Evolutionary conservation across 2,888 invertebrate species (phyloP).

Genomic region (Aleiodes alternator): DNA sequence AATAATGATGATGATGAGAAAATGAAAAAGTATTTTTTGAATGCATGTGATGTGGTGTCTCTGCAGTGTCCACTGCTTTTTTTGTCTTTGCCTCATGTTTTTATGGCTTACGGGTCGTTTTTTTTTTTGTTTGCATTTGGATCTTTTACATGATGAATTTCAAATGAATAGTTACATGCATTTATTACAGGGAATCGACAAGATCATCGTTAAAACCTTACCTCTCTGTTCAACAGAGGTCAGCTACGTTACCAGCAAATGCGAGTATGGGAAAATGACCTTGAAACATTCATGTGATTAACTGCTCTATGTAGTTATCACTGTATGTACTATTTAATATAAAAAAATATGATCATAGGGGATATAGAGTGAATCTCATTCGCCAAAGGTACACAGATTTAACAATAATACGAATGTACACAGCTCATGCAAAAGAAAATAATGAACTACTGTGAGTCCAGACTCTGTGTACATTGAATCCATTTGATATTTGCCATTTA

Average conservation of each 20-base stretch:
- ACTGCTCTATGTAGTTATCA: not conserved
- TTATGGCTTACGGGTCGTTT: conserved; percentile 16
- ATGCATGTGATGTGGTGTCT: conserved; percentile 11
- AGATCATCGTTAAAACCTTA: conserved; percentile 86
- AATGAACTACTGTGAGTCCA: not conserved
- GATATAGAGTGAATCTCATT: conserved; percentile 44
- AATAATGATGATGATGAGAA: not conserved
- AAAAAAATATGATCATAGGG: not conserved
- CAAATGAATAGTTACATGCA: conserved; percentile 5
- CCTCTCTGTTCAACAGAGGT: conserved; percentile 86
- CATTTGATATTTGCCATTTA: conserved; percentile 47
- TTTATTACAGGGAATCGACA: conserved; percentile 84
- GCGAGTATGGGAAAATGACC: conserved; percentile 81
- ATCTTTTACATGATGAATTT: not conserved
- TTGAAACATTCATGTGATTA: conserved; percentile 48
- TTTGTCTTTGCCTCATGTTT: not conserved
- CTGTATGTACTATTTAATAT: conserved; percentile 10
- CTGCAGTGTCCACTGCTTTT: conserved; percentile 1
- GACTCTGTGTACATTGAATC: conserved; percentile 11
- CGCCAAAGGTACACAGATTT: conserved; percentile 39
- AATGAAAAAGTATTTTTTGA: not conserved
- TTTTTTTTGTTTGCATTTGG: conserved; percentile 18
- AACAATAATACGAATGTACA: conserved; percentile 5
- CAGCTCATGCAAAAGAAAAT: not conserved
- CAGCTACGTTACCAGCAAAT: conserved; percentile 91